Conservation (phyloP, 2,797 vertebrate species). For the Sphaeramia orbicularis region DNA sequence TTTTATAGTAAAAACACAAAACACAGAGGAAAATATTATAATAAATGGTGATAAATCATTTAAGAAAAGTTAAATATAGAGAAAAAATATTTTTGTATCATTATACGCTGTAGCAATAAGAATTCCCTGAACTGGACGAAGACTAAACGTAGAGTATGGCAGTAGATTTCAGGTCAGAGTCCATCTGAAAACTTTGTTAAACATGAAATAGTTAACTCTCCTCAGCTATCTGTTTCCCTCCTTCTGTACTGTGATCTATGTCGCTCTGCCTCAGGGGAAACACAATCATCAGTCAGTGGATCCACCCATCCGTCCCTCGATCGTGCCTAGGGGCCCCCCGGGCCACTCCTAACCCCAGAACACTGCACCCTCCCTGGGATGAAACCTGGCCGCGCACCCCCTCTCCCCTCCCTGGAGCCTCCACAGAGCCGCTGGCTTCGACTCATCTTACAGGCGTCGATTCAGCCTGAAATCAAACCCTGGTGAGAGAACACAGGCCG, state of each 20-base stretch:
- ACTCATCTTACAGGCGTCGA: conserved; percentile 86
- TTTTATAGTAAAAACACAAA: no score
- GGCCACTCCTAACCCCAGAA: conserved; percentile 78
- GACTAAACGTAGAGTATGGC: background rate
- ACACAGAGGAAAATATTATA: no score
- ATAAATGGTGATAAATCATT: no score
- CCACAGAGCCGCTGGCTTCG: conserved; percentile 73
- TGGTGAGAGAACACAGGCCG: conserved; percentile 75
- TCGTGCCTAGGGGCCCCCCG: conserved; percentile 62
- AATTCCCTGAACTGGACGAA: background rate
- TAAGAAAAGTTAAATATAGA: no score
- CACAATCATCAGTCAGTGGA: conserved; percentile 78
- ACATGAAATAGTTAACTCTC: conserved; percentile 65
- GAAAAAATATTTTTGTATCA: background rate
- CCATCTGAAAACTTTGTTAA: conserved; percentile 9
- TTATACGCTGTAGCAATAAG: background rate
- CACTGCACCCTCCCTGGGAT: conserved; percentile 75
- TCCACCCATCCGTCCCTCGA: conserved; percentile 79
- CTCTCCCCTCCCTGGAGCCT: conserved; percentile 77
- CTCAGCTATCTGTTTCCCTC: conserved; percentile 20
- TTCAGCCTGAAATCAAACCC: conserved; percentile 84
- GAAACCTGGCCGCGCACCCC: conserved; percentile 76
- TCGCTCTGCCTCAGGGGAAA: conserved; percentile 72
- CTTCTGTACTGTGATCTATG: conserved; percentile 75
- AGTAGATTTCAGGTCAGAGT: conserved; percentile 30